phyloP scores from a whole-genome alignment of 2,113 vertebrate species.

The Todiramphus saurophagus region DNA sequence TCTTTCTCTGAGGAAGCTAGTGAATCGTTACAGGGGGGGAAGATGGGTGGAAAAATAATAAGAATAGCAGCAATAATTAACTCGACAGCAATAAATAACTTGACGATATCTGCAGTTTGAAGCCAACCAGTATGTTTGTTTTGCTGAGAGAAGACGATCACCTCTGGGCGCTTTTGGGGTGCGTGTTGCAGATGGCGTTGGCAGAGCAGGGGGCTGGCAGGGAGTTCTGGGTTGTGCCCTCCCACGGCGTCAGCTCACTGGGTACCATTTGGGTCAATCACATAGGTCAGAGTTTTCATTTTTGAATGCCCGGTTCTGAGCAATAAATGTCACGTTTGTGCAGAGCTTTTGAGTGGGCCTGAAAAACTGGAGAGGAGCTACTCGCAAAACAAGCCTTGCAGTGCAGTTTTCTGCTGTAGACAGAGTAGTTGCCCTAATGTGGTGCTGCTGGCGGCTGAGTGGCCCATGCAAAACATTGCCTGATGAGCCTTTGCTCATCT shows the following conservation, averaged over 20 bases:
- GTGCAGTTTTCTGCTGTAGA: neutral
- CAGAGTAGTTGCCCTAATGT: neutral
- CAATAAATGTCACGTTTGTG: neutral
- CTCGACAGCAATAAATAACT: neutral
- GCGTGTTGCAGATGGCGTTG: neutral
- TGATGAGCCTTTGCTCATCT: neutral
- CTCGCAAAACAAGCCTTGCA: neutral
- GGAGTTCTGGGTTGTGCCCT: neutral
- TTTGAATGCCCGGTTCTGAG: neutral
- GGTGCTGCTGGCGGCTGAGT: neutral
- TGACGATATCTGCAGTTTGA: neutral
- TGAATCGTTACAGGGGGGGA: neutral
- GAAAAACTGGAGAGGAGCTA: neutral
- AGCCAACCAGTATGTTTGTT: neutral
- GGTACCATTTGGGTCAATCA: accelerated
- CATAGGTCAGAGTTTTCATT: neutral
- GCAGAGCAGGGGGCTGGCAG: neutral
- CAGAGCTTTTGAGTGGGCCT: neutral
- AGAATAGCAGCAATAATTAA: conserved; percentile 30
- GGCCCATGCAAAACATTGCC: neutral
- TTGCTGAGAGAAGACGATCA: neutral
- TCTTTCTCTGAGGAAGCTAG: neutral
- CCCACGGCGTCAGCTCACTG: neutral
- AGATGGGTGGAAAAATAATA: conserved; percentile 21
- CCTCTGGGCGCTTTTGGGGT: neutral